Percentiles rank a stretch among this genome's conserved stretches.
Conservation (phyloP, 2,888 invertebrate genomes). For the Malthinus flaveolus region DNA sequence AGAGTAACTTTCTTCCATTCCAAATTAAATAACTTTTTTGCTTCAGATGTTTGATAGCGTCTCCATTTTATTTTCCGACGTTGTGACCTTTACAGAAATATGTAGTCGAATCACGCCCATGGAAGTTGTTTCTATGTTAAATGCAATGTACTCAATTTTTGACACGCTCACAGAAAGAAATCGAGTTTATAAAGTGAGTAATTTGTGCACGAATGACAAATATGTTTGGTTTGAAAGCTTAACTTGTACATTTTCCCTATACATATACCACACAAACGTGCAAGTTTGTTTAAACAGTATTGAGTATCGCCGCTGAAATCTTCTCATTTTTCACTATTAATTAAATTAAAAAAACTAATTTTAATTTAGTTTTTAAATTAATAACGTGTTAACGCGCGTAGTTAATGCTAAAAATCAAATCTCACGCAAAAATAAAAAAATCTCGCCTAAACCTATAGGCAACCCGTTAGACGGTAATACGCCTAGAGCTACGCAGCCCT, state of each 20-base stretch:
- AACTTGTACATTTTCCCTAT: background rate
- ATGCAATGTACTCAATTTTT: conserved; percentile 97
- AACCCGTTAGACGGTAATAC: no score
- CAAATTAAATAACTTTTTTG: conserved; percentile 15
- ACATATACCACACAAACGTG: background rate
- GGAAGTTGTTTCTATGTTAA: conserved; percentile 97
- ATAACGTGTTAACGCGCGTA: no score
- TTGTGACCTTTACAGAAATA: conserved; percentile 96
- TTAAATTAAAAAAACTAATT: no score
- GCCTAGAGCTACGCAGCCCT: no score
- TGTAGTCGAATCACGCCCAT: conserved; percentile 95
- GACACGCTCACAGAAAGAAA: conserved; percentile 92
- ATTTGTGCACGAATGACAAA: background rate
- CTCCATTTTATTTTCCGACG: conserved; percentile 95
- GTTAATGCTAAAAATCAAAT: no score
- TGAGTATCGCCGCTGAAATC: no score
- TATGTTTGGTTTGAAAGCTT: background rate
- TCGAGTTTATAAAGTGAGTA: conserved; percentile 87
- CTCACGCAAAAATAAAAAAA: no score
- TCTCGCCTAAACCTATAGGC: no score
- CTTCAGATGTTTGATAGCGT: conserved; percentile 93
- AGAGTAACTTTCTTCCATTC: background rate
- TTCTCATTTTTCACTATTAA: no score
- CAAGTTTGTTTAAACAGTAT: background rate
- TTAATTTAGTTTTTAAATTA: no score